A percentile compares a stretch with the other conserved stretches of the same genome.
Conservation (phyloP, 53 echinoderm and acorn worm genomes). For the Temnopleurus reevesii region DNA sequence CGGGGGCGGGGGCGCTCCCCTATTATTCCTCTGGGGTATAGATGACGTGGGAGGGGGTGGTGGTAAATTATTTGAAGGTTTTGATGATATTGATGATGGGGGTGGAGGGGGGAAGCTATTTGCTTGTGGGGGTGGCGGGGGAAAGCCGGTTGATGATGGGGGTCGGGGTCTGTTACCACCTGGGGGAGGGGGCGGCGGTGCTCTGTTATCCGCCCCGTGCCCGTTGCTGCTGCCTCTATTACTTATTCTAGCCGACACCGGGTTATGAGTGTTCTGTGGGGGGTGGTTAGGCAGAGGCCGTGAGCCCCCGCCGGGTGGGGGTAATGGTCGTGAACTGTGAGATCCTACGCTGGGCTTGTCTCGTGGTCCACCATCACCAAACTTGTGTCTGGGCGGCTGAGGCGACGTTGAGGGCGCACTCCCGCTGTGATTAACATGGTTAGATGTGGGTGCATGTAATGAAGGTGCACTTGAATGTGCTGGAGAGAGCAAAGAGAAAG, state of each 20-base stretch:
- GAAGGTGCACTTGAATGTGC: constrained; percentile 42
- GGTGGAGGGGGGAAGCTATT: constrained; percentile 59
- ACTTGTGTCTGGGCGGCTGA: constrained; percentile 8
- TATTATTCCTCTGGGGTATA: constrained; percentile 1
- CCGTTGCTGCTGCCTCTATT: constrained; percentile 52
- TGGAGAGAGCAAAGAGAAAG: constrained; percentile 15
- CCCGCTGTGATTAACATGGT: constrained; percentile 39
- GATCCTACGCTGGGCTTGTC: constrained; percentile 18
- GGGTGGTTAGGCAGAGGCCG: constrained; percentile 38
- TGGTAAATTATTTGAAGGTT: constrained; percentile 54
- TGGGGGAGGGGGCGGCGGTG: constrained; percentile 38
- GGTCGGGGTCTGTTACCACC: constrained; percentile 27
- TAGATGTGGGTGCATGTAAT: constrained; percentile 52
- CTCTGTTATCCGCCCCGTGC: constrained; percentile 30
- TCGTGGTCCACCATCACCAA: background rate
- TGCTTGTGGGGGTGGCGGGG: constrained; percentile 37
- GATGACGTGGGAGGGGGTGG: constrained; percentile 55
- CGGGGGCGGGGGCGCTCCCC: constrained; percentile 66
- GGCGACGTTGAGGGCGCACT: constrained; percentile 11
- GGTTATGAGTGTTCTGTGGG: constrained; percentile 53
- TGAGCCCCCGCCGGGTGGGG: constrained; percentile 13
- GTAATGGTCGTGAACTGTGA: constrained; percentile 42
- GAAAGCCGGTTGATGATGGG: constrained; percentile 53
- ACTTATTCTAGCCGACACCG: constrained; percentile 38
- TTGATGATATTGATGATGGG: constrained; percentile 28